phyloP scores from a whole-genome alignment of 2,113 vertebrate species.

The Hyperopisus bebe region DNA sequence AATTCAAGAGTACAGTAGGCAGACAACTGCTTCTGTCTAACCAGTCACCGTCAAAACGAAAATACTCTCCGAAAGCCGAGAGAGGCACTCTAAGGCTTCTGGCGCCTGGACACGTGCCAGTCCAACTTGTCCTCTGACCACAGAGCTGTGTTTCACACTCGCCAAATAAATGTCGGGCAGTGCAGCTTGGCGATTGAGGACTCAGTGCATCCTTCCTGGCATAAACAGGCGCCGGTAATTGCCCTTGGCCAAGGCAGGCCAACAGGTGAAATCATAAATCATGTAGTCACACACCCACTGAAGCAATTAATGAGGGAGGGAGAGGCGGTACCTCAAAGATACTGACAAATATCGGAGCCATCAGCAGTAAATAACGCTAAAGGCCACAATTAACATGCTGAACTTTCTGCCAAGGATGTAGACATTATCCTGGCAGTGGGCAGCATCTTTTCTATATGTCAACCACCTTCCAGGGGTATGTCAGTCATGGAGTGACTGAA shows the following conservation, averaged over 20 bases:
- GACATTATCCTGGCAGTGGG: constrained; percentile 30
- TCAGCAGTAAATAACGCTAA: constrained; percentile 39
- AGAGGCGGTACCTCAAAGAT: constrained; percentile 22
- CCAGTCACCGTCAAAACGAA: background rate
- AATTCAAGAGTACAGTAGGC: background rate
- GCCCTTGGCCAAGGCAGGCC: constrained; percentile 15
- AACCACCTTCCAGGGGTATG: background rate
- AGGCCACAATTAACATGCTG: constrained; percentile 32
- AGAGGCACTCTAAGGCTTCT: background rate
- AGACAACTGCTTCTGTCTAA: background rate
- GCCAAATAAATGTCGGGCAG: background rate
- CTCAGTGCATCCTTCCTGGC: background rate
- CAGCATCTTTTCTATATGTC: background rate
- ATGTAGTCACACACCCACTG: constrained; percentile 26
- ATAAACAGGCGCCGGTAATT: background rate
- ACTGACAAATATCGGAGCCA: constrained; percentile 30
- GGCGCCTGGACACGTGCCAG: background rate
- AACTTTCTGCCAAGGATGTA: constrained; percentile 31
- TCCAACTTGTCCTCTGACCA: background rate
- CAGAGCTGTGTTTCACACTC: background rate
- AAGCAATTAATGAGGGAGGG: constrained; percentile 34
- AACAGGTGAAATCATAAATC: constrained; percentile 37
- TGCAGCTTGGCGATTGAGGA: background rate
- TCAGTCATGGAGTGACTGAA: background rate
- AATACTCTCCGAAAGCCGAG: background rate